Conservation (phyloP, 2,888 invertebrate species). For the Xiphydria camelus region DNA sequence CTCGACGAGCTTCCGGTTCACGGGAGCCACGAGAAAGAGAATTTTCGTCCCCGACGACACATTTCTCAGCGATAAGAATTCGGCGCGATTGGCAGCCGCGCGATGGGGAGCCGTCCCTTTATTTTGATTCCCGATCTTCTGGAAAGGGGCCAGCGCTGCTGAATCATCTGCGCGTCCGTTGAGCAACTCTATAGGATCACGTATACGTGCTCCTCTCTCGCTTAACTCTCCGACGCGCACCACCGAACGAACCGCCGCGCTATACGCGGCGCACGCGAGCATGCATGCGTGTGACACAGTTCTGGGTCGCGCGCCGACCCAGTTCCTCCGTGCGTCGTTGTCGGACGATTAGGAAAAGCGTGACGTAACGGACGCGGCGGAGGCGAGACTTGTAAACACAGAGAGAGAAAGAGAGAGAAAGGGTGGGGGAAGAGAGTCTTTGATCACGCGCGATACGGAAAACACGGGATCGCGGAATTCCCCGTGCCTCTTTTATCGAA, state of each 20-base stretch:
- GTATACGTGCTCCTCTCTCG: not conserved
- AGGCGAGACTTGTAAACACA: not conserved
- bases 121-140: not conserved
- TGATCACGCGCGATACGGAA: no score
- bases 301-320: slow-evolving; percentile 34
- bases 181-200: slow-evolving; percentile 6
- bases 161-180: slow-evolving; percentile 19
- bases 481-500: no score
- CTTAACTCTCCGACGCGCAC: no score
- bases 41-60: no score
- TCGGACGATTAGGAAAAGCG: slow-evolving; percentile 20
- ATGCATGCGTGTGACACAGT: slow-evolving; percentile 51
- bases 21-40: no score
- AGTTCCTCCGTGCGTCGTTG: slow-evolving; percentile 5
- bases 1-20: no score
- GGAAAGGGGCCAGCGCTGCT: not conserved
- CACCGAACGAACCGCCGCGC: not conserved
- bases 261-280: slow-evolving; percentile 41
- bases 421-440: no score
- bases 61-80: no score
- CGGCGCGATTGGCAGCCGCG: no score
- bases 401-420: not conserved
- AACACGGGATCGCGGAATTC: slow-evolving; percentile 4
- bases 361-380: slow-evolving; percentile 21
- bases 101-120: no score